Conservation (phyloP, 35 echinoderm and acorn worm genomes). For the Patiria miniata region DNA sequence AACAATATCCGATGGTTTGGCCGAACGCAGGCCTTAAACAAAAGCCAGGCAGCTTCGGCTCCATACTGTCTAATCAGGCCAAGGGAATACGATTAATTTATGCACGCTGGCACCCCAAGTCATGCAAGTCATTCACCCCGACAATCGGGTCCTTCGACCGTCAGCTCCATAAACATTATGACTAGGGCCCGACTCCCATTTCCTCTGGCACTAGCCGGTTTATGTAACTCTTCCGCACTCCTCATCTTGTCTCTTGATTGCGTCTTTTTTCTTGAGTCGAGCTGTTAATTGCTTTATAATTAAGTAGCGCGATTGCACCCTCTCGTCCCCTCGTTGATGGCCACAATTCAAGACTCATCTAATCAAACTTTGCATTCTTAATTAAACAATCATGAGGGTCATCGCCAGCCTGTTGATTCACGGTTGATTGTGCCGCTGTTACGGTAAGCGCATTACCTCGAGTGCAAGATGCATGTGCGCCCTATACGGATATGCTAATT, state of each 20-base stretch:
- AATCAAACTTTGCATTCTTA: constrained; percentile 25
- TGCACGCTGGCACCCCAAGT: too few relatives aligned
- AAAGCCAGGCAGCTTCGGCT: background rate
- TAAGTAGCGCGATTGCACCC: constrained; percentile 19
- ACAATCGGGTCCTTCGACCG: background rate
- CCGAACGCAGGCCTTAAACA: too few relatives aligned
- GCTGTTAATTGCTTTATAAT: constrained; percentile 19
- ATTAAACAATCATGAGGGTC: constrained; percentile 12
- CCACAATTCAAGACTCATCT: background rate
- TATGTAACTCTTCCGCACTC: constrained; percentile 4
- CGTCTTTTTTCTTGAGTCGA: background rate
- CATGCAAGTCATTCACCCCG: background rate
- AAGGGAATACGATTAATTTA: too few relatives aligned
- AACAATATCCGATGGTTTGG: too few relatives aligned
- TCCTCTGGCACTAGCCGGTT: background rate
- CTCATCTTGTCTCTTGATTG: constrained; percentile 14
- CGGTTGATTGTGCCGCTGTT: background rate
- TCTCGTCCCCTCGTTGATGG: background rate
- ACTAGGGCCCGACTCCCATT: constrained; percentile 2
- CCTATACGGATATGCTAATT: too few relatives aligned
- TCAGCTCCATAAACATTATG: constrained; percentile 16
- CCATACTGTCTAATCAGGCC: constrained; percentile 8
- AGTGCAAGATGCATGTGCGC: too few relatives aligned
- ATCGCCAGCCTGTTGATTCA: background rate
- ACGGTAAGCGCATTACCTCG: background rate